Base-by-base conservation (phyloP, 2,888 invertebrate genomes). In the Tubulanus polymorphus region DNA sequence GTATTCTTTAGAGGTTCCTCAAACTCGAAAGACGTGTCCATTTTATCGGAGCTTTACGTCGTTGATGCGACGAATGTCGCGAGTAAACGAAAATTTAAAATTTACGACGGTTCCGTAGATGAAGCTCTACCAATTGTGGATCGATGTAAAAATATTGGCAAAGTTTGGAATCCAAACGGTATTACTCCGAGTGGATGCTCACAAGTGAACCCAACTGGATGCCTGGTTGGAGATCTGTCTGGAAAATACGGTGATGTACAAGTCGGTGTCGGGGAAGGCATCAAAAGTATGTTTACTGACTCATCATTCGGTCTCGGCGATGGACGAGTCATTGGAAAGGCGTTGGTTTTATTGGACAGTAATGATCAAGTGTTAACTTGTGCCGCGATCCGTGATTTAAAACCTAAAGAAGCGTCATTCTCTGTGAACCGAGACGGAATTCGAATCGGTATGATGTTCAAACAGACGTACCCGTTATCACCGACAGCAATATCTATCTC, bases 401-500 rank as follows among this genome's bases (percentile, higher is more conserved):
- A 57, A 12, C 61, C 66, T 57, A 71, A 60, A 60, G 63, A 47
- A 62, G 73, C 53, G 41, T 59, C 41, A 60, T 75, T 63, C 6
- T 53, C 51, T 3, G 66, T 80, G 61, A 76, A 71, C 61, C 67
- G 71, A 57, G 68, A 87, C 41, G 93, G 93, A 3, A 86, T 93
- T 25, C 86, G 85, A 70, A 93, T 93, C 0, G 85, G 87, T 51
- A 83, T 94, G 1, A 86, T 85, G 10, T 84, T 94, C 59, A 84
- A 82, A 0, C 93, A 93, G 78, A 85, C 87, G 30, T 90, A 90
- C 0, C 88, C 87, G 26, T 91, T 89, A 74, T 89, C 92, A 76
- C 89, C 67, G 8, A 74, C 74, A 0, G 54, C 55, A 3, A 64
- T 74, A 1, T 54, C 86, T 71, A 86, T 92, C 67, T 71, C 75